Base-by-base conservation (phyloP, 2,797 vertebrate species). In the Coluber constrictor region DNA sequence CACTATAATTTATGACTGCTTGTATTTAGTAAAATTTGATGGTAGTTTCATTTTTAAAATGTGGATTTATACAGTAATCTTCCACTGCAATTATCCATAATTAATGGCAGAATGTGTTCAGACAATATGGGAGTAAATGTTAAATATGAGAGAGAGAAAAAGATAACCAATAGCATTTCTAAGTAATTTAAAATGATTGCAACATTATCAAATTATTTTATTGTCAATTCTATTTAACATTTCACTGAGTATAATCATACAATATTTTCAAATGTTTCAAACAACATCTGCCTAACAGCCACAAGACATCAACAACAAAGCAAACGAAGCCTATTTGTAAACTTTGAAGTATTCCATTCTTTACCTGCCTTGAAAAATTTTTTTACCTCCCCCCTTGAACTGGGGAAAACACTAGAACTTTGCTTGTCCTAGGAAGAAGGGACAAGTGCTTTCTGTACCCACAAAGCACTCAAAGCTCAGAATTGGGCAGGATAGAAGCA, bases 21-120 rank as follows among this genome's bases (percentile, higher is more conserved):
- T 6, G 5, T 60, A 60, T 60, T 60, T 60, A 60, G 59, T 60
- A 60, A 60, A 66, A 79, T 13, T 37, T 23, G 90, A 93, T 94
- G 51, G 1, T 93, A 94, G 91, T 89, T 91, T 74, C 0, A 79
- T 61, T 93, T 74, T 87, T 88, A 92, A 56, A 18, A 47, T 37
- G 29, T 91, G 70, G 5, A 0, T 86, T 91, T 88, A 61, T 2
- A 23, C 5, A 87, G 91, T 92, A 27, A 12, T 83, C 92, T 95
- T 94, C 47, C 56, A 7, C 89, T 96, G 95, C 93, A 87, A 89
- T 88, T 93, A 60, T 37, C 13, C 90, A 15, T 3, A 79, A 1
- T 59, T 93, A 93, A 90, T 90, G 60, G 88, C 61, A 94, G 94
- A 88, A 90, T 88, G 89, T 5, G 66, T n/a, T 70, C 55, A 47